Conservation (phyloP, 2,797 vertebrate species). For the Zalophus californianus region DNA sequence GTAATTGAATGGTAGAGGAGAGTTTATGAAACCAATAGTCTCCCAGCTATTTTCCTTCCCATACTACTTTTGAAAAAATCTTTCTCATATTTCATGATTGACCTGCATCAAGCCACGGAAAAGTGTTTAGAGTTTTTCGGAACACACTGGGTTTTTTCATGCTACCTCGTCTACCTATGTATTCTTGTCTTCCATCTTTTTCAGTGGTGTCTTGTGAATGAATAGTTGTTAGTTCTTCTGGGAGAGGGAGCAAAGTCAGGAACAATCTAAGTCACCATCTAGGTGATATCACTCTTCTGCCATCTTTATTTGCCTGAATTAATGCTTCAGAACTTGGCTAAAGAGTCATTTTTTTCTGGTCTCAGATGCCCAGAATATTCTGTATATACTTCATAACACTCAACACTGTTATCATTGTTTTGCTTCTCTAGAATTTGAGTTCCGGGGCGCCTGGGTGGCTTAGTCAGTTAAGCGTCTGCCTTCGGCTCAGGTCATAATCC, state of each 20-base stretch:
- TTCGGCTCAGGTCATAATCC: no score
- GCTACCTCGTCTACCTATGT: neutral
- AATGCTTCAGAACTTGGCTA: neutral
- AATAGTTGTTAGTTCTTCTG: neutral
- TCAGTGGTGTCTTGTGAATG: neutral
- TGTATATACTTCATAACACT: neutral
- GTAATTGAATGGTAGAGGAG: neutral
- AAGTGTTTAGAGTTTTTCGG: conserved; percentile 2
- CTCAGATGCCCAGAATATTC: neutral
- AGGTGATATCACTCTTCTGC: neutral
- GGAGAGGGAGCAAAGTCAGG: neutral
- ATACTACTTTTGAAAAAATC: neutral
- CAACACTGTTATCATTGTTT: conserved; percentile 22
- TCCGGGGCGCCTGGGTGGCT: neutral
- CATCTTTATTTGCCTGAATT: neutral
- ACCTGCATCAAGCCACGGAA: neutral
- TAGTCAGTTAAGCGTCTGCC: no score
- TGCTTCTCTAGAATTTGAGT: neutral
- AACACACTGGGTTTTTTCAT: neutral
- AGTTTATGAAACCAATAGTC: neutral
- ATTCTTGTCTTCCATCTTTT: neutral
- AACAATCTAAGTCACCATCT: neutral
- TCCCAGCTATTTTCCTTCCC: neutral
- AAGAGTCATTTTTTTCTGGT: neutral
- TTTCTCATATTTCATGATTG: neutral